A percentile compares a stretch with the other conserved stretches of the same genome.
phyloP scores from a whole-genome alignment of 2,797 vertebrate species.

The Tenualosa ilisha region DNA sequence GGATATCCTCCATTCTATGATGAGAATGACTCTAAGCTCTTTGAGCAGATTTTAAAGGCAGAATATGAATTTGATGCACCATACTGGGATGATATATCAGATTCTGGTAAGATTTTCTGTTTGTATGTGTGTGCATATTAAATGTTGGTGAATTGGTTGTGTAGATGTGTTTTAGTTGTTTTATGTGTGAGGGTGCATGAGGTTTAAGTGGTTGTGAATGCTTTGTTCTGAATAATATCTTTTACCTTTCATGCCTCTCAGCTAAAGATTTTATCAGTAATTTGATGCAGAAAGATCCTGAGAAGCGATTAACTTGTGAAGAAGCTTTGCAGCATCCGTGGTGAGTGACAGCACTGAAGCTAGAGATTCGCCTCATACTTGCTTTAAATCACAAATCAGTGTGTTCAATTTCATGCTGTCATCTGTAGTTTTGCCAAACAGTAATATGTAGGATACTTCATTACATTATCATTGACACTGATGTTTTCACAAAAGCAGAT shows the following conservation, averaged over 20 bases:
- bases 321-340: slow-evolving; percentile 90
- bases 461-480: neutral
- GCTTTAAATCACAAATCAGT: neutral
- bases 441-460: neutral
- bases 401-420: neutral
- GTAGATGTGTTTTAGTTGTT: neutral
- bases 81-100: slow-evolving; percentile 98
- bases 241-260: slow-evolving; percentile 52
- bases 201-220: neutral
- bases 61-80: slow-evolving; percentile 98
- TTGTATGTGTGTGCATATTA: neutral
- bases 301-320: slow-evolving; percentile 91
- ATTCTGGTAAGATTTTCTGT: slow-evolving; percentile 80
- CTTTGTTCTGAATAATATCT: neutral
- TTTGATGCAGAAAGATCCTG: slow-evolving; percentile 94
- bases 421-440: neutral
- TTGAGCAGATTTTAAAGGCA: slow-evolving; percentile 97
- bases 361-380: neutral
- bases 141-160: slow-evolving; percentile 21
- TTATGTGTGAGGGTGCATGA: neutral
- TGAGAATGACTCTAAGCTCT: slow-evolving; percentile 97
- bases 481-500: neutral
- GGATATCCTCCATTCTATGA: slow-evolving; percentile 99
- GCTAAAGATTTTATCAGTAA: slow-evolving; percentile 92
- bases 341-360: slow-evolving; percentile 71